Percentiles rank a stretch among this genome's conserved stretches.
phyloP scores from a whole-genome alignment of 1,140 invertebrate genomes.

The Hypsibius dujardini region DNA sequence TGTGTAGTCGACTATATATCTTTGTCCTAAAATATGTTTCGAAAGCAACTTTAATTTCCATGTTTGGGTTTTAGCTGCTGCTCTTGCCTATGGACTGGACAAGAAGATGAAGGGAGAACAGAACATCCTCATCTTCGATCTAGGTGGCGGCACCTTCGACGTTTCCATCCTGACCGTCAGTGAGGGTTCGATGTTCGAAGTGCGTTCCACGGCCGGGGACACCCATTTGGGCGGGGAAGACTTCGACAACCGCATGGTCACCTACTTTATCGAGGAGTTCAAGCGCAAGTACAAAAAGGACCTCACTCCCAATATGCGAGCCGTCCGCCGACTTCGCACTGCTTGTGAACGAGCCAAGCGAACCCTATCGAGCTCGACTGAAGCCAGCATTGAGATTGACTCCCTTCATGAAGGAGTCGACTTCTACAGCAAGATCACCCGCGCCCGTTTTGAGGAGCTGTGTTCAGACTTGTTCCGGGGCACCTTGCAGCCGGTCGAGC shows the following conservation, averaged over 20 bases:
- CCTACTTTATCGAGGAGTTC: conserved; percentile 27
- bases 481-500: conserved; percentile 32
- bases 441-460: conserved; percentile 30
- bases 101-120: conserved; percentile 30
- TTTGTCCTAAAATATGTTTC: too few species aligned
- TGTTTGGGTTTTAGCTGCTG: conserved; percentile 28
- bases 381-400: conserved; percentile 41
- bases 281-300: conserved; percentile 26
- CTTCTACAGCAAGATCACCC: conserved; percentile 46
- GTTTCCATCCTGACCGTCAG: conserved; percentile 69
- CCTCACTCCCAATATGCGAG: conserved; percentile 23
- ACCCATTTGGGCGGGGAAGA: conserved; percentile 48
- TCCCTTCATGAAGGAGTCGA: conserved; percentile 52
- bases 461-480: conserved; percentile 28
- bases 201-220: conserved; percentile 54
- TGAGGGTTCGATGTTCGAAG: conserved; percentile 48
- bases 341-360: conserved; percentile 29
- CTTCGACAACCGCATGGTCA: conserved; percentile 33
- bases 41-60: too few species aligned
- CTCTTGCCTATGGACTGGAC: conserved; percentile 37
- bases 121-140: conserved; percentile 30
- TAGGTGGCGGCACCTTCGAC: conserved; percentile 46
- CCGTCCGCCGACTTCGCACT: conserved; percentile 26
- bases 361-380: conserved; percentile 30
- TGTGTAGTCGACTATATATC: too few species aligned